A percentile compares a stretch with the other conserved stretches of the same genome.
These are phyloP conservation scores for Podarcis siculus DNA, from an alignment of 2,797 vertebrate species.

Conservation along the genomic window DNA sequence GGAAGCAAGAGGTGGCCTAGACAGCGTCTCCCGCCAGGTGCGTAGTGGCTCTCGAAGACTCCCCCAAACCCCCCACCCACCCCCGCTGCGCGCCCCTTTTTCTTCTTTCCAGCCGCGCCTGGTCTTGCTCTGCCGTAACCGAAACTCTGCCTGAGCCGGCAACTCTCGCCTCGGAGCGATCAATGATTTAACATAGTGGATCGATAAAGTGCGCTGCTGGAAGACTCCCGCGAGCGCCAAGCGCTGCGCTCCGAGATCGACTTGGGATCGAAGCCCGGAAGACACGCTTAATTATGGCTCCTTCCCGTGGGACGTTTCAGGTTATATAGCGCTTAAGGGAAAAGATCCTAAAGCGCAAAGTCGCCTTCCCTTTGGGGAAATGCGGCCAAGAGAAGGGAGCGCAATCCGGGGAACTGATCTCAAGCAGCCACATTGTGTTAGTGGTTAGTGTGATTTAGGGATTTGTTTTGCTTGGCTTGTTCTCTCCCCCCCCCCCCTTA, in stretches of 20 bases:
- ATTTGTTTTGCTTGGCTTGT: background rate
- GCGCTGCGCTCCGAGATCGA: background rate
- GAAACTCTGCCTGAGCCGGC: background rate
- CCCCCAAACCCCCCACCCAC: background rate
- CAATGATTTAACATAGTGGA: background rate
- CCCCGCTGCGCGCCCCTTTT: background rate
- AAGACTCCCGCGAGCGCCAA: background rate
- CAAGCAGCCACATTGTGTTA: background rate
- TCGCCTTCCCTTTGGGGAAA: background rate
- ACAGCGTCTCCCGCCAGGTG: background rate
- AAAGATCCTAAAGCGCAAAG: too few relatives aligned
- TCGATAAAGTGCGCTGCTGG: background rate
- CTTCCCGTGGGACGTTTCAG: background rate
- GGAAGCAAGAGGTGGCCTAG: background rate
- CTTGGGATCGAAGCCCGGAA: background rate
- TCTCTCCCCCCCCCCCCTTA: background rate
- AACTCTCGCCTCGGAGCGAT: background rate
- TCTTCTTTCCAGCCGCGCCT: background rate
- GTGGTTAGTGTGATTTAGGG: background rate
- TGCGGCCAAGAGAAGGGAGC: background rate
- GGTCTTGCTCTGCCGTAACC: background rate
- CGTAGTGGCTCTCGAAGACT: background rate
- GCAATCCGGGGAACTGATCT: background rate
- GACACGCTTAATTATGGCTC: background rate
- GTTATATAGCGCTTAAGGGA: too few relatives aligned